These are phyloP conservation scores for Solea senegalensis DNA, from an alignment of 2,113 vertebrate species.

Conservation along the genomic window DNA sequence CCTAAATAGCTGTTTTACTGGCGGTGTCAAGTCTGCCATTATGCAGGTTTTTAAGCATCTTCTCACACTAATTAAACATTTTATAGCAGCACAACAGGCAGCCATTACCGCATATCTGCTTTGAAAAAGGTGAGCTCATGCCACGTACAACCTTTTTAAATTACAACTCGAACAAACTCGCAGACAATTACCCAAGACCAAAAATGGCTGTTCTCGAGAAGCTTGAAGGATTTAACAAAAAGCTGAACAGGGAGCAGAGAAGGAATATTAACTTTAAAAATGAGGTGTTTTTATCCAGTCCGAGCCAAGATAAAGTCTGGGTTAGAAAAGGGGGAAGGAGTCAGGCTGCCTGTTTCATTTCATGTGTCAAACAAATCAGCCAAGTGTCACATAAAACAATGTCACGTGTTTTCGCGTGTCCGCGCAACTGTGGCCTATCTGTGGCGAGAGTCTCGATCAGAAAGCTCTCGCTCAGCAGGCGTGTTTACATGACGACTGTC, in stretches of 20 bases:
- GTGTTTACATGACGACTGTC: conserved; percentile 75
- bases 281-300: neutral
- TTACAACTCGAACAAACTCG: conserved; percentile 12
- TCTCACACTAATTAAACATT: conserved; percentile 60
- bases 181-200: conserved; percentile 12
- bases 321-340: conserved; percentile 19
- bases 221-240: neutral
- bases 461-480: conserved; percentile 61
- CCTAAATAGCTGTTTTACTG: conserved; percentile 62
- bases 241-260: conserved; percentile 19
- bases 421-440: conserved; percentile 42
- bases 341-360: conserved; percentile 23
- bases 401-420: conserved; percentile 44
- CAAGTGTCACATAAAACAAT: conserved; percentile 11
- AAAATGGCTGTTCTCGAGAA: conserved; percentile 5
- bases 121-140: conserved; percentile 63
- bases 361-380: conserved; percentile 52
- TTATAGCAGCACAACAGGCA: conserved; percentile 50
- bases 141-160: conserved; percentile 14
- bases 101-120: conserved; percentile 59
- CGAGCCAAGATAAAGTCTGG: conserved; percentile 25
- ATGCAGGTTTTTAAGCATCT: conserved; percentile 55
- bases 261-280: conserved; percentile 16
- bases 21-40: conserved; percentile 44
- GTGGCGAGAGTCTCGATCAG: conserved; percentile 35